Base-by-base conservation (phyloP, 2,888 invertebrate genomes). In the Arge pagana region DNA sequence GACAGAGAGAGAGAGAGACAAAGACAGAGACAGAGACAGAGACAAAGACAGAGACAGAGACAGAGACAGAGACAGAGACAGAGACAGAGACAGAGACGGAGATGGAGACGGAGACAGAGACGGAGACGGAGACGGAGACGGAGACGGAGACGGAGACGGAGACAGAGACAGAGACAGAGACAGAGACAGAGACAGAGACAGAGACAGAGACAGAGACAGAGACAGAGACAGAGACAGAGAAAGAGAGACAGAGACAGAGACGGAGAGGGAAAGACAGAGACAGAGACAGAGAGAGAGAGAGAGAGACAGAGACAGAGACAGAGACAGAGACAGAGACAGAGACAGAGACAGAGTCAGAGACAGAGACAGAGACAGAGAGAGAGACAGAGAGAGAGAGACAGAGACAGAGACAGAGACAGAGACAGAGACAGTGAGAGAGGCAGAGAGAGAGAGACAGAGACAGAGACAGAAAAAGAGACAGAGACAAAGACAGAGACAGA, bases 401-500 rank as follows among this genome's bases (percentile, higher is more conserved):
- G 19, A 31, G 21, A 30, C 39, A 11, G 13, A 6, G 39, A 18
- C 28, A 33, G 30, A 10, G 53, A 18, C 30, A 42, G n/a, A 11
- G 13, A 30, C 16, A 43, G n/a, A n/a, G n/a, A n/a, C n/a, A n/a
- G n/a, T n/a, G n/a, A n/a, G n/a, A n/a, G n/a, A n/a, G n/a, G n/a
- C 35, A 8, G 4, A 4, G n/a, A 13, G n/a, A 11, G 6, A 31
- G 19, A 43, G 31, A 43, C 31, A n/a, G 31, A 31, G 43, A 31
- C 19, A 43, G 31, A 43, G 13, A 35, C 6, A 43, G 30, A 43
- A 15, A 43, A n/a, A n/a, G n/a, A n/a, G n/a, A n/a, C n/a, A n/a
- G n/a, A n/a, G n/a, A n/a, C n/a, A n/a, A n/a, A n/a, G n/a, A n/a
- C n/a, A n/a, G n/a, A n/a, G n/a, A n/a, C n/a, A n/a, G n/a, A n/a